Evolutionary conservation across 2,797 vertebrate genomes (phyloP), one percentile per base, ranked within the genome.

Genomic region (Pagetopsis macropterus): DNA sequence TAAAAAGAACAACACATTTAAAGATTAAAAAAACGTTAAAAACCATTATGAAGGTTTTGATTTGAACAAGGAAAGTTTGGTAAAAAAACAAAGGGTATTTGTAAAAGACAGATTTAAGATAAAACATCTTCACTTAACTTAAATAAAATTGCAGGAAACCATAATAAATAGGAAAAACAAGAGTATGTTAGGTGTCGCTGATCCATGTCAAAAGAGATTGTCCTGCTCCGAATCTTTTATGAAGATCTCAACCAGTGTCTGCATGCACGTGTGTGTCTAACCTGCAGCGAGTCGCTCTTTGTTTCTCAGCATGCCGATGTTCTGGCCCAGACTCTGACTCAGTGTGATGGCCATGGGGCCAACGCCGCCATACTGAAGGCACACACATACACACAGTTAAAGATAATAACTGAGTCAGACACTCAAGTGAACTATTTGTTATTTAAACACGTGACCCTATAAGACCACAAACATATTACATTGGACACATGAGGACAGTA

Each of bases 301-400:
- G 87, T 96, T 98, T 94, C 97, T 97, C 94, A 97, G 96, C 98
- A 99, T 99, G 76, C 97, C 97, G 71, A 99, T 92, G 89, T 99
- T 99, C 94, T 99, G 97, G 17, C 98, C 98, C 64, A 99, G 94
- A 0, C 95, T 98, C 95, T 99, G 97, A 19, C 95, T 95, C 87
- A 99, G 81, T 0, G 97, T 98, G 93, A 98, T 96, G 1, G 96
- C 97, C 97, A 99, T 97, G 43, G 95, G 94, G 0, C 95, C 96
- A 81, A 98, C 95, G 5, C 95, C 97, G 75, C 97, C 97, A 27
- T 95, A 98, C 97, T 99, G 41, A 65, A n/a, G 23, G 78, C 44
- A 50, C 14, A 81, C 14, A 79, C 0, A 65, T n/a, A 50, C 31
- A 73, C 62, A 9, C 74, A 51, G 57, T 31, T 16, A 44, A 80